Percentiles rank a stretch among this genome's conserved stretches.
phyloP scores from a whole-genome alignment of 1,140 invertebrate species.

The Alviniconcha marisindica region DNA sequence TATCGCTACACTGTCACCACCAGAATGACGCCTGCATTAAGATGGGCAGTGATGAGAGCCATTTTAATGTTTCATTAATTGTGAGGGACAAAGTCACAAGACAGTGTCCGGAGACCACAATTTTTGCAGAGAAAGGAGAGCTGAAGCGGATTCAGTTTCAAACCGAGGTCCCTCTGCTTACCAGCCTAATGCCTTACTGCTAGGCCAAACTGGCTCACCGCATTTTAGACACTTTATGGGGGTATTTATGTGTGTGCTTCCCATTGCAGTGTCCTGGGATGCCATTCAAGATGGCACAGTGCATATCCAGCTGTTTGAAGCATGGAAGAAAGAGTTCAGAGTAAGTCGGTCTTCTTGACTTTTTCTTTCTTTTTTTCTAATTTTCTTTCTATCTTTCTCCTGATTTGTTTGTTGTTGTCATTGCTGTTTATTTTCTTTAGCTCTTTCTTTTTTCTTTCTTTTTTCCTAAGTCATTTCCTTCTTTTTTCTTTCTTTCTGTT shows the following conservation, averaged over 20 bases:
- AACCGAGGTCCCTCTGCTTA: too few relatives aligned
- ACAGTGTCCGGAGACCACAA: too few relatives aligned
- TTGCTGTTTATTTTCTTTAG: neutral
- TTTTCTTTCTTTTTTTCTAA: neutral
- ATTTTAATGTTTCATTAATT: too few relatives aligned
- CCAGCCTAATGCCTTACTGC: too few relatives aligned
- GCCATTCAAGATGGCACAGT: conserved; percentile 61
- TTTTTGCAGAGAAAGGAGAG: too few relatives aligned
- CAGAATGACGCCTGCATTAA: too few relatives aligned
- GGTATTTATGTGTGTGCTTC: conserved; percentile 10
- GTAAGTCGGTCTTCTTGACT: conserved; percentile 65
- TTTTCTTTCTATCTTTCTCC: neutral
- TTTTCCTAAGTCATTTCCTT: neutral
- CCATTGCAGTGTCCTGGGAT: neutral
- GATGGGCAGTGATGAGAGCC: too few relatives aligned
- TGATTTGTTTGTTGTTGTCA: neutral
- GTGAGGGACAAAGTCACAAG: too few relatives aligned
- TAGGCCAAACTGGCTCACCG: too few relatives aligned
- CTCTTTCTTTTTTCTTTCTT: neutral
- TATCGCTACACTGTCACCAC: too few relatives aligned
- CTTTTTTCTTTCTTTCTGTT: neutral
- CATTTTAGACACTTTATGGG: too few relatives aligned
- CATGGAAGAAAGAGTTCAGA: conserved; percentile 84
- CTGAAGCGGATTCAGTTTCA: too few relatives aligned
- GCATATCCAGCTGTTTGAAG: conserved; percentile 80